Conservation (phyloP, 2,113 vertebrate species). For the Gymnorhina tibicen region DNA sequence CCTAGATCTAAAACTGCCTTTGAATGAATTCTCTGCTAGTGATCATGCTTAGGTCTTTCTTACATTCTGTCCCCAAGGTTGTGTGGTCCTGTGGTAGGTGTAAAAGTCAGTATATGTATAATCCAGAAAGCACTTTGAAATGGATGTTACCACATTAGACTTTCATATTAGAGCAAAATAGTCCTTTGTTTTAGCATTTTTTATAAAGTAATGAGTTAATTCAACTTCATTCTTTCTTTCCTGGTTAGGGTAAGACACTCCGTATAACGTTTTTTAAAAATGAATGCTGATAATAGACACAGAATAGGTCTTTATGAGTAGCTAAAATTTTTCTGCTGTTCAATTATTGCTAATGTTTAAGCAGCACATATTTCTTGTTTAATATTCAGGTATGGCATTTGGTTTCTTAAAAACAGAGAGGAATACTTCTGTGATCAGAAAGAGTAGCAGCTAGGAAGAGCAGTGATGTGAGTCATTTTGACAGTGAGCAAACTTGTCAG, state of each 20-base stretch:
- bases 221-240: not conserved
- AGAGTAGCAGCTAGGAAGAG: not conserved
- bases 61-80: not conserved
- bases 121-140: not conserved
- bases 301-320: not conserved
- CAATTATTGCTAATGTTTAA: not conserved
- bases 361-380: not conserved
- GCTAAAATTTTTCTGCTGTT: not conserved
- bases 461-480: constrained; percentile 9
- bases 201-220: not conserved
- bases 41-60: not conserved
- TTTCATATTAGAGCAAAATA: not conserved
- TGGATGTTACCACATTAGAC: not conserved
- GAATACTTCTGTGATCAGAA: not conserved
- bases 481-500: constrained; percentile 26
- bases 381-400: not conserved
- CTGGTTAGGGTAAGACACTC: not conserved
- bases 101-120: not conserved
- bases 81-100: not conserved
- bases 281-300: not conserved
- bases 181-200: not conserved
- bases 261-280: not conserved
- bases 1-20: not conserved
- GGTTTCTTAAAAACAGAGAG: not conserved
- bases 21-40: not conserved